A percentile compares a stretch with the other conserved stretches of the same genome.
These are phyloP conservation scores for Telmatochromis sp. DNA, from an alignment of 2,113 vertebrate genomes.

Conservation along the genomic window DNA sequence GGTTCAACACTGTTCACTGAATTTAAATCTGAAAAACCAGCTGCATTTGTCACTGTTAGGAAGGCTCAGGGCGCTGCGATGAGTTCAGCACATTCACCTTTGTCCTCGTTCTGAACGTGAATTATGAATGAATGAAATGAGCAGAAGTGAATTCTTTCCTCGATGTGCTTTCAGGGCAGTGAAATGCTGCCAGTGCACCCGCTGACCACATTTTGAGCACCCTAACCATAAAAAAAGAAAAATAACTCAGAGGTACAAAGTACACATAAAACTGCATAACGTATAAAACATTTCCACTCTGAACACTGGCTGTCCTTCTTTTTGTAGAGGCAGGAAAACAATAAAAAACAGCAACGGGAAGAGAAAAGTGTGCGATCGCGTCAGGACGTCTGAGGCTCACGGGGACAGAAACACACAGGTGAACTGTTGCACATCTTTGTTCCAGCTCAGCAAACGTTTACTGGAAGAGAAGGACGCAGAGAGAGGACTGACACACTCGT, in stretches of 20 bases:
- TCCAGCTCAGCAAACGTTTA: constrained; percentile 5
- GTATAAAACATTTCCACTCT: neutral
- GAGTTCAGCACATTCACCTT: neutral
- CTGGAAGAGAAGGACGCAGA: constrained; percentile 23
- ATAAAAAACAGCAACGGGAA: neutral
- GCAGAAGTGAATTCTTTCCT: neutral
- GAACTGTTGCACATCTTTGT: neutral
- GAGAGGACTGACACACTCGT: constrained; percentile 43
- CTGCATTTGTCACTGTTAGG: neutral
- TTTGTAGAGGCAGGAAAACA: neutral
- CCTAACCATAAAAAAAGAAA: neutral
- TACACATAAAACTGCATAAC: neutral
- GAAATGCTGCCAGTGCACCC: neutral
- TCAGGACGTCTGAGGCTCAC: neutral
- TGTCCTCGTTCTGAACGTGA: neutral
- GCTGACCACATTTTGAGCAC: neutral
- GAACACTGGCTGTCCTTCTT: neutral
- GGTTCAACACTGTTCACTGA: neutral
- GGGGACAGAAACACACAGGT: neutral
- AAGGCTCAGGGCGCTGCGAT: neutral
- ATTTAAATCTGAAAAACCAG: neutral
- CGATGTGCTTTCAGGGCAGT: neutral
- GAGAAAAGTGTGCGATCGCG: neutral
- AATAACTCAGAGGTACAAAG: neutral
- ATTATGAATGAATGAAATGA: neutral